Evolutionary conservation across 2,797 vertebrate genomes (phyloP).

Genomic region (Orientallactaga sibirica): DNA sequence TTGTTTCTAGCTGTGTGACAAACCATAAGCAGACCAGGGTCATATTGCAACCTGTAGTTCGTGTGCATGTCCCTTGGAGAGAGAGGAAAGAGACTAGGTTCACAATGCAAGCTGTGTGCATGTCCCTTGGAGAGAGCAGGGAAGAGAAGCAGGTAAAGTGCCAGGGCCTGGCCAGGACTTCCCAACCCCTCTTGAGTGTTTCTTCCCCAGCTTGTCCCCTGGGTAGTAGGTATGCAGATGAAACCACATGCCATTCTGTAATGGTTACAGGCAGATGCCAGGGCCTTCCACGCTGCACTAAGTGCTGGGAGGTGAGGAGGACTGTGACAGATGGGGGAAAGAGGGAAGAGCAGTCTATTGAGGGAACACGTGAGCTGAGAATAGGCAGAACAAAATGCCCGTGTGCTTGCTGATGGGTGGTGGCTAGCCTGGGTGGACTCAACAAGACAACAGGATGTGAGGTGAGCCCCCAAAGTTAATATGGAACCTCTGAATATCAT

Average conservation of each 20-base stretch:
- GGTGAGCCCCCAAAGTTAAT: neutral
- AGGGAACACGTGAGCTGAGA: neutral
- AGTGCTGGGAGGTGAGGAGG: neutral
- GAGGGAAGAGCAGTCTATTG: neutral
- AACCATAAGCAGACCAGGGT: neutral
- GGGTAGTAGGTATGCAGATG: neutral
- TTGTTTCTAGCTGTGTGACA: neutral
- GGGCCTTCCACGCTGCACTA: neutral
- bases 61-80: no score
- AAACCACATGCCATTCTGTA: neutral
- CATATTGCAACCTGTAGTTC: no score
- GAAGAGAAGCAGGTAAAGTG: neutral
- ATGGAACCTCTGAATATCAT: neutral
- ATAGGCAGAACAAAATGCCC: neutral
- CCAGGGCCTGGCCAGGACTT: neutral
- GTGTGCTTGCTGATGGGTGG: neutral
- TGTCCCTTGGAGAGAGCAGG: neutral
- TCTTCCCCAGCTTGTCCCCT: neutral
- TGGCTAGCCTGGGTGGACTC: neutral
- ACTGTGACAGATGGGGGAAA: neutral
- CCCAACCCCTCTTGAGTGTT: accelerated
- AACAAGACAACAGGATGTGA: neutral
- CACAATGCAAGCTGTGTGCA: neutral
- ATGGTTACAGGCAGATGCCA: accelerated
- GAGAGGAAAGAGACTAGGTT: neutral